Percentiles rank a stretch among this genome's conserved stretches.
Evolutionary conservation across 2,113 vertebrate species (phyloP).

Genomic region (Grantiella picta): DNA sequence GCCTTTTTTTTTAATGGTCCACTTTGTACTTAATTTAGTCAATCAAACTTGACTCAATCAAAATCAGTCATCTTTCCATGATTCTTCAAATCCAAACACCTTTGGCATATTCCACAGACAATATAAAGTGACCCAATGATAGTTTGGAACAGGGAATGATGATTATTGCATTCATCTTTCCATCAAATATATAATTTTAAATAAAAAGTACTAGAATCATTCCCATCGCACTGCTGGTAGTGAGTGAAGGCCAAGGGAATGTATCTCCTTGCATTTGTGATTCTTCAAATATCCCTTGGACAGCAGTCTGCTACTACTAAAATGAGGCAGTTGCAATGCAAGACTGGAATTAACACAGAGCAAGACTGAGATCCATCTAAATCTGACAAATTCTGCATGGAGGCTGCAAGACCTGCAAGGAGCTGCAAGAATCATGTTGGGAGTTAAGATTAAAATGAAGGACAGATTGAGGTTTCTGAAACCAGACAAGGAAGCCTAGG

Average conservation of each 20-base stretch:
- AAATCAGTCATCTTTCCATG: background rate
- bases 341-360: background rate
- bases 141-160: background rate
- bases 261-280: background rate
- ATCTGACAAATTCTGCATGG: background rate
- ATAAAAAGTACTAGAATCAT: background rate
- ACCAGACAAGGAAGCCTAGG: background rate
- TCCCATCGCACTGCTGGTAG: constrained; percentile 16
- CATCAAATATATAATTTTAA: constrained; percentile 14
- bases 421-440: background rate
- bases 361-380: background rate
- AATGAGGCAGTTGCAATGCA: background rate
- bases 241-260: background rate
- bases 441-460: background rate
- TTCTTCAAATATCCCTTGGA: background rate
- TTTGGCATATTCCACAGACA: background rate
- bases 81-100: background rate
- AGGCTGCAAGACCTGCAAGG: background rate
- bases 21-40: background rate
- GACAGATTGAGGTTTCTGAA: constrained; percentile 17
- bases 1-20: background rate
- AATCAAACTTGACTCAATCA: too few species aligned
- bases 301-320: background rate
- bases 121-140: background rate
- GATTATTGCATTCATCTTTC: background rate